Conservation (phyloP, 2,113 vertebrate genomes). For the Nesoenas mayeri region DNA sequence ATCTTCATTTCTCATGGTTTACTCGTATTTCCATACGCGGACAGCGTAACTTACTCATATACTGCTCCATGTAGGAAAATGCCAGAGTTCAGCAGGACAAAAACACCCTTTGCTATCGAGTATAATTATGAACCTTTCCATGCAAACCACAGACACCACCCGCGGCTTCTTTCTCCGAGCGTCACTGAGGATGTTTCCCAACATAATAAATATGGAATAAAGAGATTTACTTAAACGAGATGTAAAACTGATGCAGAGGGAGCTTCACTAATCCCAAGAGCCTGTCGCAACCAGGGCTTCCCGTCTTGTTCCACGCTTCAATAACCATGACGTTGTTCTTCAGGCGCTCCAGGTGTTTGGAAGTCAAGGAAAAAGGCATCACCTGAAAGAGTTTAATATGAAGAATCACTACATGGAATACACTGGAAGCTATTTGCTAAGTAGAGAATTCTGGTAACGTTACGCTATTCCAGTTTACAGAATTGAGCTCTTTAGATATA, state of each 20-base stretch:
- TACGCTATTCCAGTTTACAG: neutral
- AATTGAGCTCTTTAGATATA: fast-evolving
- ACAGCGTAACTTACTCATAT: neutral
- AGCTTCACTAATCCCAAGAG: slow-evolving; percentile 92
- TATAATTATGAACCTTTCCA: neutral
- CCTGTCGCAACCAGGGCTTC: slow-evolving; percentile 77
- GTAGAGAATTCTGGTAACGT: neutral
- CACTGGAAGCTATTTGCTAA: neutral
- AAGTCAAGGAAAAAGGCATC: slow-evolving; percentile 84
- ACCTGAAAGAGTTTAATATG: slow-evolving; percentile 73
- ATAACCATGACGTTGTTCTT: slow-evolving; percentile 95
- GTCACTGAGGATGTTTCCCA: neutral
- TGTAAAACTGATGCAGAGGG: slow-evolving; percentile 95
- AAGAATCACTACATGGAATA: neutral
- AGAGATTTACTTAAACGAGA: slow-evolving; percentile 89
- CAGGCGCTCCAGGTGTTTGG: slow-evolving; percentile 85
- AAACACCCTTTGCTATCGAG: neutral
- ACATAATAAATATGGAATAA: neutral
- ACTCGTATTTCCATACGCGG: neutral
- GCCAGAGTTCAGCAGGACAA: neutral
- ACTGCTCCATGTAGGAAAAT: neutral
- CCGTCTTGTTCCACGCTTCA: slow-evolving; percentile 90
- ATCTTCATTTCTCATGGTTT: neutral
- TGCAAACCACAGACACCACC: neutral
- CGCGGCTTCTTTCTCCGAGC: neutral